Percentiles rank a stretch among this genome's conserved stretches.
Evolutionary conservation across 2,888 invertebrate species (phyloP).

Genomic region (Xestia rhomboidea): DNA sequence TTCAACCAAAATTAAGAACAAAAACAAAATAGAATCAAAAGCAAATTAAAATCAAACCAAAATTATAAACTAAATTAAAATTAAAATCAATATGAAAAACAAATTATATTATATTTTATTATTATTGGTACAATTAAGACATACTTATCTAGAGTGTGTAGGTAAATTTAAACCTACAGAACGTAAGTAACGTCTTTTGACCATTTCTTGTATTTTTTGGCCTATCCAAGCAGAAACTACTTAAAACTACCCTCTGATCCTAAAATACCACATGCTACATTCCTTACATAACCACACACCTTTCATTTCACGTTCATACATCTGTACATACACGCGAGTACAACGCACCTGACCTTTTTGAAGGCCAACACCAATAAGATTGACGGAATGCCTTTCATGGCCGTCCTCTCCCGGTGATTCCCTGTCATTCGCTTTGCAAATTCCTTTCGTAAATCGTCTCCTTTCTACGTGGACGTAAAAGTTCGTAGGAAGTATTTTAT

Average conservation of each 20-base stretch:
- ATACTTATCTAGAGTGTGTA: no score
- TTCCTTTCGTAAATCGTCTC: conserved; percentile 11
- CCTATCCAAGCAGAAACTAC: not conserved
- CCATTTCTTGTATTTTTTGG: not conserved
- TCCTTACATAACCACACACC: not conserved
- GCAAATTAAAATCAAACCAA: no score
- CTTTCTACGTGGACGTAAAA: not conserved
- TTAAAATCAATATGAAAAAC: no score
- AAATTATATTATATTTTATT: no score
- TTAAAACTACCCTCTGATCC: not conserved
- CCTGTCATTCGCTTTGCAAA: conserved; percentile 15
- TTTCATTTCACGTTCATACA: not conserved
- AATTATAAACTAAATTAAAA: no score
- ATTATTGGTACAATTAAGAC: no score
- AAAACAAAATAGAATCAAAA: no score
- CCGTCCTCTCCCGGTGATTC: not conserved
- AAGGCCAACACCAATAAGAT: conserved; percentile 15
- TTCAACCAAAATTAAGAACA: no score
- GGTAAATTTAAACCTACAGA: not conserved
- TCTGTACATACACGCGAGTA: not conserved
- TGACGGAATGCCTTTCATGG: conserved; percentile 21
- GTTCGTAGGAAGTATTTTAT: conserved; percentile 2
- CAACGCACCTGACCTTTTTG: conserved; percentile 12
- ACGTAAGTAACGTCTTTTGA: not conserved
- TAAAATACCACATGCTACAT: not conserved